These are phyloP conservation scores for Adineta ricciae DNA, from an alignment of 2,888 invertebrate species.

Conservation along the genomic window DNA sequence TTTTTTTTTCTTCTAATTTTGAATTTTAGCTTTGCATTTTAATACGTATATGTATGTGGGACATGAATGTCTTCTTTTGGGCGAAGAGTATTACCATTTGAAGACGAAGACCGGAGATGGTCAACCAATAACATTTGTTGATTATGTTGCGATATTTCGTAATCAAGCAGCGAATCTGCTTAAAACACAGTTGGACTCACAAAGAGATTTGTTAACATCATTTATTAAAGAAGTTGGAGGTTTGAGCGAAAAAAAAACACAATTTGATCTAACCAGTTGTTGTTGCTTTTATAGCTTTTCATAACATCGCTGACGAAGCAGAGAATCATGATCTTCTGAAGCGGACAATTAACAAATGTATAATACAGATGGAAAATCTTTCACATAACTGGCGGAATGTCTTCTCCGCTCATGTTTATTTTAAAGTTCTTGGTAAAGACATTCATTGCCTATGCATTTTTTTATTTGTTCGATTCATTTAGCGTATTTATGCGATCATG, in stretches of 20 bases:
- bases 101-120: not conserved
- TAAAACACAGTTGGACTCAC: not conserved
- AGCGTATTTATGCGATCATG: conserved; percentile 12
- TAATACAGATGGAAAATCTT: conserved; percentile 70
- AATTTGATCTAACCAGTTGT: not conserved
- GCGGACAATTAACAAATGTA: conserved; percentile 62
- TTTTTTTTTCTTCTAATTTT: not conserved
- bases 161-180: conserved; percentile 16
- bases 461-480: not conserved
- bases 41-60: conserved; percentile 13
- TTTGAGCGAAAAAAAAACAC: not conserved
- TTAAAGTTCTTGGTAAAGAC: conserved; percentile 57
- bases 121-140: conserved; percentile 18
- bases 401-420: conserved; percentile 66
- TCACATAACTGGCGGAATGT: conserved; percentile 79
- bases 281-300: not conserved
- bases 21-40: not conserved
- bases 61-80: not conserved
- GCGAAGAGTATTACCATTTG: not conserved
- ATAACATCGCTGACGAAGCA: conserved; percentile 37
- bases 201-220: not conserved
- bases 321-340: conserved; percentile 41
- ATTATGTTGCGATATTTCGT: not conserved
- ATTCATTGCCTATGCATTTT: no score
- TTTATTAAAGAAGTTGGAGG: conserved; percentile 11